Evolutionary conservation across 2,888 invertebrate genomes (phyloP), one percentile per base, ranked within the genome.

Genomic region (Cantharis rufa): DNA sequence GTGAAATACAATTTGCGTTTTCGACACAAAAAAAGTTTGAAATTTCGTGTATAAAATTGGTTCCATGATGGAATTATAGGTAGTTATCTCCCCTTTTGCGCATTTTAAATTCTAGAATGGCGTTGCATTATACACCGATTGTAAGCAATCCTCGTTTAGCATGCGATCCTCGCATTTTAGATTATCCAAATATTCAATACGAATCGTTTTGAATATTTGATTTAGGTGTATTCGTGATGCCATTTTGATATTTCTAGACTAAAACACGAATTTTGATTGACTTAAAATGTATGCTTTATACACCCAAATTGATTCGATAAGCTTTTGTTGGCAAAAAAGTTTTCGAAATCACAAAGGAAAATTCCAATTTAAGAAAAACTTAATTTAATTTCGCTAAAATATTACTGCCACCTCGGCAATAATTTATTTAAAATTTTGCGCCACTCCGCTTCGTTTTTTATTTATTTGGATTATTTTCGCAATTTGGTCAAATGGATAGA

Each of bases 31-130:
- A n/a, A 78, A 69, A 74, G 70, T 70, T 70, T 62, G 71, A 69
- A 32, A 78, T 78, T 76, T 75, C 72, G 77, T 82, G 78, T 79
- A 74, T 75, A 74, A 77, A 82, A 83, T 81, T 79, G 82, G 78
- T 82, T 83, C 82, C 81, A 80, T 81, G 83, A 81, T 82, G 81
- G 83, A 84, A 82, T 84, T 84, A 84, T 82, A 81, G 82, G 82
- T 83, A 83, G 84, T 84, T 84, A 84, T 84, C 83, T 83, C 83
- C 80, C 83, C 82, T 82, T 80, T 66, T 78, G 78, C 82, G 83
- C 80, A 83, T 83, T 82, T 83, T 75, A 83, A 82, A 82, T 81
- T 82, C 76, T 80, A 78, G 79, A 77, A 77, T 74, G 76, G 75
- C 78, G 72, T 79, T 78, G 82, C 82, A 83, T 83, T 83, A 84